Percentiles rank a stretch among this genome's conserved stretches.
These are phyloP conservation scores for Quadroppia sp. DNA, from an alignment of 2,888 invertebrate genomes.

Conservation along the genomic window DNA sequence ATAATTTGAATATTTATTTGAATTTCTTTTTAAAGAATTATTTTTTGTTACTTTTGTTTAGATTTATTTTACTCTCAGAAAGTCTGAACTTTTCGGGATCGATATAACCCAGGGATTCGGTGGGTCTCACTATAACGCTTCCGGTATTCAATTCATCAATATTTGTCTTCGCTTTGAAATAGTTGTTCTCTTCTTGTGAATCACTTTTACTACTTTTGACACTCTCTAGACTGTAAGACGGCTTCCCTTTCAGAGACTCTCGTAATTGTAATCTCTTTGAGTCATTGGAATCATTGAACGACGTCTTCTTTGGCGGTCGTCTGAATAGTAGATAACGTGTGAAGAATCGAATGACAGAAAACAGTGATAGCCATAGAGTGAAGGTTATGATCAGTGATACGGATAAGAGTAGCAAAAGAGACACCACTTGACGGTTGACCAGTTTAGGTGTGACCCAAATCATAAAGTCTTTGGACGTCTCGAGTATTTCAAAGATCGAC, in stretches of 20 bases:
- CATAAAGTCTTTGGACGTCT: not conserved
- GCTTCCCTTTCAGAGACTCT: not conserved
- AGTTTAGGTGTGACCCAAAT: not conserved
- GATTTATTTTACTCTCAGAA: not conserved
- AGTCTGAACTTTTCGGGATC: not conserved
- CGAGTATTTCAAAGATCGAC: not conserved
- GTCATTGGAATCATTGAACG: not conserved
- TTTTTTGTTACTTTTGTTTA: too few species aligned
- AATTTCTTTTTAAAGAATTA: too few species aligned
- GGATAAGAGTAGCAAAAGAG: not conserved
- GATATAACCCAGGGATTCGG: conserved; percentile 23
- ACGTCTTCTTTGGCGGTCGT: too few species aligned
- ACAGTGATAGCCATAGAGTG: not conserved
- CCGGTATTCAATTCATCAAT: not conserved
- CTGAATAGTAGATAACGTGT: not conserved
- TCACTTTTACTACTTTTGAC: not conserved
- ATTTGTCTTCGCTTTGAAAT: not conserved
- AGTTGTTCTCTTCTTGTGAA: not conserved
- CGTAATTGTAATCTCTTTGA: not conserved
- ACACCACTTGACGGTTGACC: not conserved
- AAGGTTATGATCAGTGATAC: not conserved
- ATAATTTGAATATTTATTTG: too few species aligned
- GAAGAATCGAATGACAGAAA: not conserved
- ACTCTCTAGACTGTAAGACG: not conserved
- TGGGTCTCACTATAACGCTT: conserved; percentile 22